Conservation (phyloP, 2,888 invertebrate species). For the Frankliniella fusca region DNA sequence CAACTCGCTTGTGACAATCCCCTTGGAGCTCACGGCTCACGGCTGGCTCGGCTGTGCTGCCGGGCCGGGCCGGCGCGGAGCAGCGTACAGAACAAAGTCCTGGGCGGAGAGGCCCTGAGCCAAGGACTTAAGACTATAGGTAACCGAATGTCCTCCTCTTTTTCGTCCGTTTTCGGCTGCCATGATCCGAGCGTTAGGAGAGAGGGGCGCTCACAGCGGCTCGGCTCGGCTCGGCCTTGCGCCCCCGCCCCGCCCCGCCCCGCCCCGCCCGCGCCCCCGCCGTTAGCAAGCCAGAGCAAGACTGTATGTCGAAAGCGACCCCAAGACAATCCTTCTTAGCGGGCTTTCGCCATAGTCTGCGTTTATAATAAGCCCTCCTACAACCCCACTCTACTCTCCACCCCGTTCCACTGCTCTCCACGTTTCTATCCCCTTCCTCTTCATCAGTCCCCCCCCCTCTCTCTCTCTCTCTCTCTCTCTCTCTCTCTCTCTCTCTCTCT, state of each 20-base stretch:
- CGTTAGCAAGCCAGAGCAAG: neutral
- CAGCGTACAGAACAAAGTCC: neutral
- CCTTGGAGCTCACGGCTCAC: neutral
- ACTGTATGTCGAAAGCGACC: conserved; percentile 15
- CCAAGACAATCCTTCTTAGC: conserved; percentile 22
- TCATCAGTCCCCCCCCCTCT: neutral
- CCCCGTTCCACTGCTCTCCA: neutral
- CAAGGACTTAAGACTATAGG: conserved; percentile 25
- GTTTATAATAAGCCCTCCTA: conserved; percentile 19
- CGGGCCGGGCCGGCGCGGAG: neutral
- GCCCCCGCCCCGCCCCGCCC: neutral
- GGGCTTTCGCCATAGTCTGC: conserved; percentile 24
- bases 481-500: neutral
- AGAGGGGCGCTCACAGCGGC: no score
- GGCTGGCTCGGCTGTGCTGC: neutral
- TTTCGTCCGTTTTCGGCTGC: neutral
- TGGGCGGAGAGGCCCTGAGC: neutral
- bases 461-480: neutral
- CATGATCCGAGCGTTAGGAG: conserved; percentile 16
- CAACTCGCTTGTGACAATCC: neutral
- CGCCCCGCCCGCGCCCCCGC: neutral
- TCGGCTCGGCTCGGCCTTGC: no score
- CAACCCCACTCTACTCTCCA: neutral
- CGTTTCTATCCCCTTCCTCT: neutral
- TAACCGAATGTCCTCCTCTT: conserved; percentile 22